Percentiles rank a stretch among this genome's conserved stretches.
These are phyloP conservation scores for Zoanthus sansibaricus DNA, from an alignment of 92 coral and sea anemone genomes.

Conservation along the genomic window DNA sequence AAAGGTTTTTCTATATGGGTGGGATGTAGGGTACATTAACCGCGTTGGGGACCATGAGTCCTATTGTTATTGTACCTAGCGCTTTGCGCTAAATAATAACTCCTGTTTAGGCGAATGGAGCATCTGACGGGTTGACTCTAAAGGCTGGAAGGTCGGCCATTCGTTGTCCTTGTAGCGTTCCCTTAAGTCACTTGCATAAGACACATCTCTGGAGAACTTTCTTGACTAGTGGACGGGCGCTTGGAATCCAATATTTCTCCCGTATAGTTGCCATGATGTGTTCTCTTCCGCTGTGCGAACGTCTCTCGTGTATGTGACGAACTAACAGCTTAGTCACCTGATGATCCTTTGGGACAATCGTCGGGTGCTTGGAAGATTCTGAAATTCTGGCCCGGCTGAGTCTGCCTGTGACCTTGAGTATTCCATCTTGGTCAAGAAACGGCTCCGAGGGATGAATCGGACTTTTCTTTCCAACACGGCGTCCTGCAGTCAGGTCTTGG, in stretches of 20 bases:
- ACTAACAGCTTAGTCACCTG: conserved; percentile 33
- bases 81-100: too few relatives aligned
- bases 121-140: not conserved
- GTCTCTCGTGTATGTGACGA: not conserved
- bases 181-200: not conserved
- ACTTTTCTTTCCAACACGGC: conserved; percentile 5
- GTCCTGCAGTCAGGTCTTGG: conserved; percentile 10
- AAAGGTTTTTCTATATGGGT: too few relatives aligned
- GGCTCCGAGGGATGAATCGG: conserved; percentile 15
- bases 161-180: not conserved
- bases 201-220: not conserved
- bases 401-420: conserved; percentile 12
- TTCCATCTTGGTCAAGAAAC: conserved; percentile 4
- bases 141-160: conserved; percentile 17
- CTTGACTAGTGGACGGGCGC: not conserved
- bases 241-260: conserved; percentile 11
- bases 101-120: too few relatives aligned
- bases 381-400: not conserved
- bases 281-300: not conserved
- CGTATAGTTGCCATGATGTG: conserved; percentile 18
- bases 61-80: too few relatives aligned
- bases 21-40: too few relatives aligned
- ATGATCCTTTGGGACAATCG: conserved; percentile 29
- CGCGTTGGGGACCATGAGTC: too few relatives aligned
- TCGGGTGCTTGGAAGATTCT: conserved; percentile 13